Evolutionary conservation across 2,113 vertebrate species (phyloP).

Genomic region (Phasianus colchicus): DNA sequence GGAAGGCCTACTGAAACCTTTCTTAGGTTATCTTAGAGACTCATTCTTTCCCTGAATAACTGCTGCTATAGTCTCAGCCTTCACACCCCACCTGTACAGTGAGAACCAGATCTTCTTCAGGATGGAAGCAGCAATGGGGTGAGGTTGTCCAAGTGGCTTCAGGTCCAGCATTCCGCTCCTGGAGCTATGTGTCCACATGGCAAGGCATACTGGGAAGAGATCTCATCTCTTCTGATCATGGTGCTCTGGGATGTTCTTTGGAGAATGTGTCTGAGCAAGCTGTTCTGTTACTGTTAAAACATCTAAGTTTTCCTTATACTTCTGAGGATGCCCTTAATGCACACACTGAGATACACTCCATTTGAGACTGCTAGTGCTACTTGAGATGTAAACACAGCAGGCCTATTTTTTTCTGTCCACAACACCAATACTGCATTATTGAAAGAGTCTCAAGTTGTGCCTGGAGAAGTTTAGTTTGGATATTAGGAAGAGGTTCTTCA

Average conservation of each 20-base stretch:
- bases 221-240: background rate
- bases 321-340: background rate
- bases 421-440: background rate
- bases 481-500: background rate
- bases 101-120: background rate
- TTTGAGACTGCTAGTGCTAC: background rate
- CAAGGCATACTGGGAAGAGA: background rate
- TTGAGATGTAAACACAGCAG: background rate
- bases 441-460: background rate
- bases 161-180: background rate
- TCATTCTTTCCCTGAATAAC: background rate
- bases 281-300: background rate
- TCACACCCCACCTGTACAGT: fast-evolving
- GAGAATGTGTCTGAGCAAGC: background rate
- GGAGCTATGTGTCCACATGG: background rate
- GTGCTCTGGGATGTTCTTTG: background rate
- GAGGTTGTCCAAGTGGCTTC: background rate
- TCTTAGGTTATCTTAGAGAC: background rate
- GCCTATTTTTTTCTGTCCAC: background rate
- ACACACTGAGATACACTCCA: fast-evolving
- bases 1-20: background rate
- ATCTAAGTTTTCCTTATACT: background rate
- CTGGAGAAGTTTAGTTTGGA: background rate
- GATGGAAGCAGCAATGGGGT: fast-evolving
- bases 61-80: background rate